These are phyloP conservation scores for Pandemis corylana DNA, from an alignment of 2,888 invertebrate species.

Conservation along the genomic window DNA sequence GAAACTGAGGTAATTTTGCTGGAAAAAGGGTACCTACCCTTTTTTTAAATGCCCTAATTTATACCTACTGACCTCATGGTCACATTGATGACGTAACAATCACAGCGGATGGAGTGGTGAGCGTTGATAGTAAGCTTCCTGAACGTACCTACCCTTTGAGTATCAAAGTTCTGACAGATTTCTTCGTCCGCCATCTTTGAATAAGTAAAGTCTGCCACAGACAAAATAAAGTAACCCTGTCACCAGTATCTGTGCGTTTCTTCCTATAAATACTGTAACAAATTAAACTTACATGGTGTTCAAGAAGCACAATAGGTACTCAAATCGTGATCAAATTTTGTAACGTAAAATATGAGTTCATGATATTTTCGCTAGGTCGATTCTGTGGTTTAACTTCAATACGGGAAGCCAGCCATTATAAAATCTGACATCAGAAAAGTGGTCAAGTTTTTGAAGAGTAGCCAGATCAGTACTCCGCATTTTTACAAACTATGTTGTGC, in stretches of 20 bases:
- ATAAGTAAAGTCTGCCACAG: conserved; percentile 63
- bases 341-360: conserved; percentile 5
- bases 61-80: too few relatives aligned
- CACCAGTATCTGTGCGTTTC: conserved; percentile 80
- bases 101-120: too few relatives aligned
- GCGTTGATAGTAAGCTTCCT: background rate
- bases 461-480: too few relatives aligned
- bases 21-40: too few relatives aligned
- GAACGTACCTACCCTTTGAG: background rate
- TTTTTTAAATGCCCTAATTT: too few relatives aligned
- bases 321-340: background rate
- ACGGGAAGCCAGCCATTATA: too few relatives aligned
- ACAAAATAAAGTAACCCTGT: conserved; percentile 82
- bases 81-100: too few relatives aligned
- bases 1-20: too few relatives aligned
- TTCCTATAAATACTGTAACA: conserved; percentile 51
- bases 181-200: conserved; percentile 19
- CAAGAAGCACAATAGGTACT: background rate
- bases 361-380: conserved; percentile 10
- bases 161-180: background rate
- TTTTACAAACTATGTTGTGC: too few relatives aligned
- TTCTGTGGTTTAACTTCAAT: background rate
- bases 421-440: too few relatives aligned
- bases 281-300: background rate
- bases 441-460: too few relatives aligned